Conservation (phyloP, 2,888 invertebrate species). For the Allophyes oxyacanthae region DNA sequence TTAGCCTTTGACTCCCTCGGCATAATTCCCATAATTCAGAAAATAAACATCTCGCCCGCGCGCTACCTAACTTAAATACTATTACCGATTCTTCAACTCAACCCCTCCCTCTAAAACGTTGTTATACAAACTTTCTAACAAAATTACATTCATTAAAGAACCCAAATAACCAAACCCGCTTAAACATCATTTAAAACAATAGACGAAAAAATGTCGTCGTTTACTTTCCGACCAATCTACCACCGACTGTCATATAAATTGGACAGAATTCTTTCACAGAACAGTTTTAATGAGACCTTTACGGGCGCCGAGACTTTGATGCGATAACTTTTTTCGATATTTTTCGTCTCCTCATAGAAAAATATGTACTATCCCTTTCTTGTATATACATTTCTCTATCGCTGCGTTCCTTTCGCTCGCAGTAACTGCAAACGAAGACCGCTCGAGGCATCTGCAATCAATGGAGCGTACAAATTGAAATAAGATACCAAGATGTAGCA, state of each 20-base stretch:
- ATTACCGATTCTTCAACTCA: conserved; percentile 7
- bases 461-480: conserved; percentile 89
- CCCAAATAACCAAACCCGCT: conserved; percentile 42
- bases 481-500: conserved; percentile 84
- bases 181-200: conserved; percentile 73
- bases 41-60: conserved; percentile 24
- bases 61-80: conserved; percentile 24
- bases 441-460: conserved; percentile 87
- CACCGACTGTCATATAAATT: conserved; percentile 83
- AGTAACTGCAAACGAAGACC: conserved; percentile 79
- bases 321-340: conserved; percentile 87
- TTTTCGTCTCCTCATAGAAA: conserved; percentile 80
- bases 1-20: conserved; percentile 22
- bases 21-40: conserved; percentile 36
- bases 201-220: conserved; percentile 78
- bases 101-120: conserved; percentile 12
- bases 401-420: conserved; percentile 68
- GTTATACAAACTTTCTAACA: conserved; percentile 36
- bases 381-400: conserved; percentile 54
- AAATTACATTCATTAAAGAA: conserved; percentile 36
- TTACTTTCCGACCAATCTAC: conserved; percentile 81
- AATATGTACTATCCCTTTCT: conserved; percentile 73
- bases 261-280: conserved; percentile 84
- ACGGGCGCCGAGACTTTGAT: conserved; percentile 83
- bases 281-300: conserved; percentile 88